A percentile compares a stretch with the other conserved stretches of the same genome.
These are phyloP conservation scores for Pandemis cinnamomeana DNA, from an alignment of 2,888 invertebrate species.

Conservation along the genomic window DNA sequence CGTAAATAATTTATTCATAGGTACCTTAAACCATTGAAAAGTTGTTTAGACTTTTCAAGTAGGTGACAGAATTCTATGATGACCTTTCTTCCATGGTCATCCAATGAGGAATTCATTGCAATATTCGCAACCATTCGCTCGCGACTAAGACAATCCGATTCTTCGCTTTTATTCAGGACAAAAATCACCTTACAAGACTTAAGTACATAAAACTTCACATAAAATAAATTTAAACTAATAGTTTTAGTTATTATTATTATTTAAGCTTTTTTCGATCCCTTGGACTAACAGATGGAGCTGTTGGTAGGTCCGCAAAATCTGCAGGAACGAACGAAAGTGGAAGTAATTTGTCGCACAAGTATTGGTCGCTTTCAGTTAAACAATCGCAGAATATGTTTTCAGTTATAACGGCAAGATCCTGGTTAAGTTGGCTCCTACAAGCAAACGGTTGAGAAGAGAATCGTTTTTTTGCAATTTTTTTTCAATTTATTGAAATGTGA, in stretches of 20 bases:
- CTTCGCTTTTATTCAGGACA: background rate
- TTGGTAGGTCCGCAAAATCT: background rate
- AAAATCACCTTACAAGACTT: background rate
- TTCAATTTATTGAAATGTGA: background rate
- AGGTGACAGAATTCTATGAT: conserved; percentile 98
- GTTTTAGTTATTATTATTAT: background rate
- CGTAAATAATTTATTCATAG: no score
- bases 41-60: conserved; percentile 97
- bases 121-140: conserved; percentile 38
- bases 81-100: conserved; percentile 95
- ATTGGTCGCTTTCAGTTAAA: background rate
- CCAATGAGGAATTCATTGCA: conserved; percentile 68
- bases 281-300: background rate
- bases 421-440: background rate
- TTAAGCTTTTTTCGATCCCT: background rate
- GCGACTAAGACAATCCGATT: background rate
- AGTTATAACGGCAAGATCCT: background rate
- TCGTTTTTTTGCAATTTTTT: background rate
- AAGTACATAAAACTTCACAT: background rate
- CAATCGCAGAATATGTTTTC: background rate
- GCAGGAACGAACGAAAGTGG: background rate
- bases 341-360: background rate
- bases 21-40: conserved; percentile 97
- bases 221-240: background rate
- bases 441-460: background rate